phyloP scores from a whole-genome alignment of 2,888 invertebrate genomes.

The Phyllotreta cruciferae region DNA sequence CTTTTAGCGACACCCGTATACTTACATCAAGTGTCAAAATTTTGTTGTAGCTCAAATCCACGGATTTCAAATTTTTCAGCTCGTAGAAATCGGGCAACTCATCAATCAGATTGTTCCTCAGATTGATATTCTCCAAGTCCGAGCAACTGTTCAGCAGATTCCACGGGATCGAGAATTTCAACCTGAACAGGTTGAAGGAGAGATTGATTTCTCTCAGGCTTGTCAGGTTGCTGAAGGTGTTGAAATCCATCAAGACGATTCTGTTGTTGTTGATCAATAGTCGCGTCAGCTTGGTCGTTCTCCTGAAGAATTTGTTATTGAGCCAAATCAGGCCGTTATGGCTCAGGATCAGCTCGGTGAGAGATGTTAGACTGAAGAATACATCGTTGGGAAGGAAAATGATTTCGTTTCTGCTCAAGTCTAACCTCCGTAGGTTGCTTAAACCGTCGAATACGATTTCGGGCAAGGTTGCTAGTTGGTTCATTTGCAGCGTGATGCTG shows the following conservation, averaged over 20 bases:
- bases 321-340: conserved; percentile 35
- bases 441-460: conserved; percentile 70
- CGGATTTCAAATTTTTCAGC: conserved; percentile 30
- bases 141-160: conserved; percentile 42
- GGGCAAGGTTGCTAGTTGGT: conserved; percentile 59
- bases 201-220: conserved; percentile 41
- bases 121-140: conserved; percentile 28
- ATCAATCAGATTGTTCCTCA: conserved; percentile 35
- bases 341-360: conserved; percentile 38
- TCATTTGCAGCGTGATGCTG: conserved; percentile 69
- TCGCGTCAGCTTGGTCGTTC: conserved; percentile 24
- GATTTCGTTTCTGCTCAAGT: conserved; percentile 73
- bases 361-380: conserved; percentile 60
- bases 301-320: conserved; percentile 28
- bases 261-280: conserved; percentile 68
- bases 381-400: conserved; percentile 67
- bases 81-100: conserved; percentile 27
- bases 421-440: conserved; percentile 69
- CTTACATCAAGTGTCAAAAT: conserved; percentile 8
- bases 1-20: too few relatives aligned
- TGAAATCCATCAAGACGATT: conserved; percentile 63
- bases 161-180: conserved; percentile 15
- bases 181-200: conserved; percentile 44
- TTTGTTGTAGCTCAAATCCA: conserved; percentile 37
- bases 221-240: conserved; percentile 54